Evolutionary conservation across 1,140 invertebrate genomes (phyloP), one percentile per base, ranked within the genome.

Genomic region (Xylocopa sonorina): DNA sequence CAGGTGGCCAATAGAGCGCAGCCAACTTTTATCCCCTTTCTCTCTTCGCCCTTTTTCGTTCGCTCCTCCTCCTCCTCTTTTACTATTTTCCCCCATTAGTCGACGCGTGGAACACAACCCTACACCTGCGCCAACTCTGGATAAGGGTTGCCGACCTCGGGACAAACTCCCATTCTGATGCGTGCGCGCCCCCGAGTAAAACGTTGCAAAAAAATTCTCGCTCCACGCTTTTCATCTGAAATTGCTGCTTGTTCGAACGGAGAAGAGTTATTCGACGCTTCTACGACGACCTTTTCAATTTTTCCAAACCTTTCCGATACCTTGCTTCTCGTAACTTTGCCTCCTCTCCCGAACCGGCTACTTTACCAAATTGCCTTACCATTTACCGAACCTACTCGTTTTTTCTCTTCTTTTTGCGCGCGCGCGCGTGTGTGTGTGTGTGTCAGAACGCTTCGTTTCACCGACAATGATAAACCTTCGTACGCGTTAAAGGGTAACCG

Each of bases 91-190:
- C 50, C 53, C 79, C 83, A 85, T 85, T 85, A 85, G 83, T 81
- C 83, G 83, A 55, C 78, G 83, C 78, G 77, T 46, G 63, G 78
- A 73, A 81, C 72, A 84, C 71, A 84, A 69, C 73, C 78, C 60
- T 84, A 66, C 68, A 81, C 51, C 46, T 53, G 48, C 51, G 43
- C 53, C 48, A 29, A 55, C 46, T 60, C 67, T n/a, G 78, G 46
- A 71, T 84, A 81, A 85, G 83, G 83, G 73, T 85, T 85, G 63
- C 74, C 83, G 83, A 85, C 74, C 83, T 78, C 79, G 68, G 79
- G 73, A 84, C 83, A 78, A 84, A 80, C 82, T 48, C 63, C 73
- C 71, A 55, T 83, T 78, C 73, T 64, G 3, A 38, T 53, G 27
- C 21, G 32, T 29, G 55, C 46, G 81, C 48, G 63, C 48, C 63